Evolutionary conservation across 2,797 vertebrate genomes (phyloP), one percentile per base, ranked within the genome.

Genomic region (Hippopotamyrus pictus): DNA sequence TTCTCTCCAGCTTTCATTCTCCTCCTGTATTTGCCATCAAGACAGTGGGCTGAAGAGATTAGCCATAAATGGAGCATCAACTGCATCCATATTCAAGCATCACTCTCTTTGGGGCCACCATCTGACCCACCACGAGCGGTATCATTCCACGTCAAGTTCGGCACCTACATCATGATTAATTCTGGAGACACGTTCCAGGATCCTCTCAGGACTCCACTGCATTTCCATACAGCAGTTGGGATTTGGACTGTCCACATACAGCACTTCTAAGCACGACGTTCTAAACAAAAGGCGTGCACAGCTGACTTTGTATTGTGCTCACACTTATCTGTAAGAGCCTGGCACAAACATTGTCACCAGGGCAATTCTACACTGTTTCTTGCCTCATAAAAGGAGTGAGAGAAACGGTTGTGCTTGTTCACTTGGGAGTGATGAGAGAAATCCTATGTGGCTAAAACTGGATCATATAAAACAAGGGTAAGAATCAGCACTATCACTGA

Each of bases 401-500:
- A 73, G 25, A 73, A 86, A 82, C 3, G 19, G 41, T 82, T 82
- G 76, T n/a, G 14, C 37, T 82, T 82, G 76, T 46, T 82, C 76
- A 82, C 33, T 14, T 73, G 33, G 33, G 76, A 46, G 41, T 11
- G 41, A 82, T 82, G 53, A 50, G 54, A 54, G 29, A 89, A 59
- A 89, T 89, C 86, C 89, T 62, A 87, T 84, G 69, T 57, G 90
- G 86, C 89, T 88, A 90, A 91, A 89, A 50, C 9, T 90, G 90
- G 82, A 91, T 92, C 76, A 91, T 89, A 91, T 82, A 90, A 50
- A 79, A 46, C 17, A 87, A 92, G 89, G 86, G 88, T 22, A 91
- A 85, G 94, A 94, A 95, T 93, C 90, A 93, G 93, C 92, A 89
- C 92, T 95, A 97, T 97, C 96, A 96, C 95, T 97, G 95, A 97